Evolutionary conservation across 2,797 vertebrate genomes (phyloP).

Genomic region (Chrysocyon brachyurus): DNA sequence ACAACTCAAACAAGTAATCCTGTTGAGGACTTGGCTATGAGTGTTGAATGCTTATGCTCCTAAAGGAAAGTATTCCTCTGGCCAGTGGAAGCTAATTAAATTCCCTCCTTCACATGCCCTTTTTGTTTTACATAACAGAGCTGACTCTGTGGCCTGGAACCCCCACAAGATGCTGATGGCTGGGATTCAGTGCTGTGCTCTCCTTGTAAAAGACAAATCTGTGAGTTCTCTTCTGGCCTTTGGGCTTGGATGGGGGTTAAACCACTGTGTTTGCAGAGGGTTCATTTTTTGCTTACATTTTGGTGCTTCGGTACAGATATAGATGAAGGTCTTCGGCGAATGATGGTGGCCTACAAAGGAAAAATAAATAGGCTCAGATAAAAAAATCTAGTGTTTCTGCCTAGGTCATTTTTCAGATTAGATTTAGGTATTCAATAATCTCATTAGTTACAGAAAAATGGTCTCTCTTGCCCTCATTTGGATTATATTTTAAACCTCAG

Average conservation of each 20-base stretch:
- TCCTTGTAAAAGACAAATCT: conserved; percentile 92
- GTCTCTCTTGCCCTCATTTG: conserved; percentile 32
- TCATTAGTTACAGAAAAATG: conserved; percentile 66
- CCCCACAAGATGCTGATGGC: conserved; percentile 95
- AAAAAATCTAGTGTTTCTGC: conserved; percentile 56
- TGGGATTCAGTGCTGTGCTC: conserved; percentile 93
- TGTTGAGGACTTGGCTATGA: not conserved
- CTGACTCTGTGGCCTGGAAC: conserved; percentile 94
- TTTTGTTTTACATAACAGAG: conserved; percentile 83
- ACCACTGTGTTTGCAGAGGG: not conserved
- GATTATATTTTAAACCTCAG: conserved; percentile 70
- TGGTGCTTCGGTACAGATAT: not conserved
- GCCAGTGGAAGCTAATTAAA: not conserved
- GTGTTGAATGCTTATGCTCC: no score
- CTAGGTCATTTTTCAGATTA: conserved; percentile 60
- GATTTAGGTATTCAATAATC: conserved; percentile 66
- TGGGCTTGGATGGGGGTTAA: rapidly evolving
- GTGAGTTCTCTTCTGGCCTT: conserved; percentile 85
- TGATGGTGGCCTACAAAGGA: not conserved
- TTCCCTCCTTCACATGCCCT: not conserved
- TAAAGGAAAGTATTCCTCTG: not conserved
- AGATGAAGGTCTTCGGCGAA: not conserved
- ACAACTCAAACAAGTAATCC: not conserved
- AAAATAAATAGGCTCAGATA: not conserved
- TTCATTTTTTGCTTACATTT: not conserved